These are phyloP conservation scores for Eilema caniola DNA, from an alignment of 2,888 invertebrate species.

Conservation along the genomic window DNA sequence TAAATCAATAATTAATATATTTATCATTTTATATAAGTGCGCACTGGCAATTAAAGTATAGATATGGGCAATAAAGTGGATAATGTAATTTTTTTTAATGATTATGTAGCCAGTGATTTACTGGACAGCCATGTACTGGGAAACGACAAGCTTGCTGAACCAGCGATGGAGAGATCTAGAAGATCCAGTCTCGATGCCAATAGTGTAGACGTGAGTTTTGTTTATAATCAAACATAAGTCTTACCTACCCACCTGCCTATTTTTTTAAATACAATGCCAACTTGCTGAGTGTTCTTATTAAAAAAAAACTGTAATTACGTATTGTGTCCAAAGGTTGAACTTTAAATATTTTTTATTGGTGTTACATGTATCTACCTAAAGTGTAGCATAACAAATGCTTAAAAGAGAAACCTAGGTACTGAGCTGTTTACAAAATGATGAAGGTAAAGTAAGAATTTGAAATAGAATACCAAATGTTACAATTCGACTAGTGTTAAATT, in stretches of 20 bases:
- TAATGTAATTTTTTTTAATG: conserved; percentile 77
- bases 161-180: conserved; percentile 79
- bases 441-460: neutral
- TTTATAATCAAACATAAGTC: neutral
- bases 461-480: neutral
- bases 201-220: conserved; percentile 82
- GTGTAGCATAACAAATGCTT: neutral
- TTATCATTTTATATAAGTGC: conserved; percentile 75
- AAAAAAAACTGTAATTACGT: neutral
- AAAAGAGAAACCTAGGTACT: neutral
- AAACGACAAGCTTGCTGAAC: conserved; percentile 74
- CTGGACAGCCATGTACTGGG: conserved; percentile 84
- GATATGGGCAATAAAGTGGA: conserved; percentile 81
- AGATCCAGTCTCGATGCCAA: conserved; percentile 80
- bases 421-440: neutral
- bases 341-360: neutral
- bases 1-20: conserved; percentile 58
- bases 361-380: neutral
- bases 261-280: neutral
- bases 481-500: neutral
- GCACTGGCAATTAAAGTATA: conserved; percentile 71
- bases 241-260: neutral
- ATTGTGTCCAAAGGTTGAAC: neutral
- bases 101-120: conserved; percentile 82
- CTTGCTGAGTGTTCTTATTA: neutral